Evolutionary conservation across 2,113 vertebrate genomes (phyloP), one percentile per base, ranked within the genome.

Genomic region (Odobenus rosmarus): DNA sequence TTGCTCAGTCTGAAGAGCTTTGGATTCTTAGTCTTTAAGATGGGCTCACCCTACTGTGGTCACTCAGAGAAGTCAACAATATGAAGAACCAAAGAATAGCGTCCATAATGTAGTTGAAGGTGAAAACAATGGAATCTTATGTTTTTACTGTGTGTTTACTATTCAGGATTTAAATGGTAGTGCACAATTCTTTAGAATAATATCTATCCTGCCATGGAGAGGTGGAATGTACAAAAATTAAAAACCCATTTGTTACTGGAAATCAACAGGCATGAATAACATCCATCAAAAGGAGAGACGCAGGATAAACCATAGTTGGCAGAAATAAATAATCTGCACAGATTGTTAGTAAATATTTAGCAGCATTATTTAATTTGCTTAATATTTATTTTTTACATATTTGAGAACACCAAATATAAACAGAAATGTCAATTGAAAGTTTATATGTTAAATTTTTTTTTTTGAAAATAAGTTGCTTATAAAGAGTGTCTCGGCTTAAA

Each of bases 191-290:
- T 98, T 97, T 98, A 97, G 95, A 93, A 97, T 83, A 95, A 97
- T 95, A 97, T 77, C 7, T 77, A 93, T 61, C 12, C 42, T 97
- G 49, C 95, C 86, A 4, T 33, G 69, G 94, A 97, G 61, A 98
- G 55, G 33, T 85, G 6, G 33, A 97, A 98, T 92, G 74, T 23
- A 94, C 42, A 96, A 95, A 98, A 98, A 97, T 97, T 98, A 97
- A 98, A 98, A 98, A 90, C 18, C 61, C 96, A 23, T 80, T 98
- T 97, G 62, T 96, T 98, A 98, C 94, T 92, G 81, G 96, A 98
- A 98, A 98, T 96, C 97, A 95, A 97, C 79, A 92, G 94, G 64
- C 90, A 89, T 96, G 97, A 97, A 96, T 61, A 98, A 87, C 94
- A 98, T 98, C 96, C 90, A 97, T 98, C 96, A 97, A 98, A 98